Evolutionary conservation across 2,888 invertebrate genomes (phyloP), one percentile per base, ranked within the genome.

Genomic region (Drosophila subquinaria): DNA sequence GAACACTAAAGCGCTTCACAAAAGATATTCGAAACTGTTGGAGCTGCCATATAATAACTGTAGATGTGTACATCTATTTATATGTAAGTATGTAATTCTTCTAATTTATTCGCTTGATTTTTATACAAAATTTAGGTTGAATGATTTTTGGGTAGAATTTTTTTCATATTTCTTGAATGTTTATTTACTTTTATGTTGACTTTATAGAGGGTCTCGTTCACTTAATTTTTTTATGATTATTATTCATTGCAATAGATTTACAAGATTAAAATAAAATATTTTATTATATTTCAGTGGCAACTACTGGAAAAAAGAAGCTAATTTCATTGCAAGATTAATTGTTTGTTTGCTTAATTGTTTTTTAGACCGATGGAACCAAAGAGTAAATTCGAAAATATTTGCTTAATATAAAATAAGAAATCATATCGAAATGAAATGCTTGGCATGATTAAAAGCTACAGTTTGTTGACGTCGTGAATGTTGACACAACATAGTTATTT

Each of bases 391-490:
- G 55, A 81, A 74, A 77, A 68, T 53, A 74, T 50, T 35, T 63
- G 55, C 65, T 60, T 60, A 74, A 69, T 62, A 63, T 53, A 56
- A 48, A n/a, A 45, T 36, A 72, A n/a, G 36, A 45, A 72, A 65
- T 57, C 56, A 57, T 81, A 81, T 56, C 45, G 74, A 82, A 84
- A 84, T 84, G 74, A 82, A 84, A 84, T 84, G 84, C 84, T 84
- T 87, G 82, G 87, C 87, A 84, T 87, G 82, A 82, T 78, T 81
- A 76, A 78, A 82, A 87, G 88, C 88, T 84, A 84, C 73, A 73
- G 71, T 78, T 76, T 68, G 69, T 74, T 70, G 61, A 55, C 51
- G 70, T 78, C 60, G 69, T 81, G 65, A 55, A 57, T 69, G 71
- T 76, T 69, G 68, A 80, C 76, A 79, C 80, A 76, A 76, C 73